Conservation (phyloP, 2,797 vertebrate genomes). For the Chiloscyllium punctatum region DNA sequence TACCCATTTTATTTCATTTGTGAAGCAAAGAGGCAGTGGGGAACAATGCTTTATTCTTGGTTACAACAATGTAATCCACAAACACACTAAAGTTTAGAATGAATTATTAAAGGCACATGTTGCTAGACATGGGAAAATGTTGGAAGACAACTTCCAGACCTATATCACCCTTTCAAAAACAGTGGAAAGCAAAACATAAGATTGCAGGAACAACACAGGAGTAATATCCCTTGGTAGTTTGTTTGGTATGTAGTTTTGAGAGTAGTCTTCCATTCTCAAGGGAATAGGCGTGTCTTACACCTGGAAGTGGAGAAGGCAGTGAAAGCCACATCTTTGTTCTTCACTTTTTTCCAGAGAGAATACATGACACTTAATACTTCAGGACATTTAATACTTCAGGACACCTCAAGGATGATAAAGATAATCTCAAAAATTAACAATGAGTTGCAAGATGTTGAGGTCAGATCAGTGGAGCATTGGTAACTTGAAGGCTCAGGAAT, state of each 20-base stretch:
- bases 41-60: neutral
- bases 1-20: neutral
- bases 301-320: neutral
- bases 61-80: neutral
- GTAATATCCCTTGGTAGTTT: neutral
- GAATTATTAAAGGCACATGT: neutral
- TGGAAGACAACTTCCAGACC: neutral
- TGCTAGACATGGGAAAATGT: neutral
- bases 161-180: neutral
- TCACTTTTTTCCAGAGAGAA: constrained; percentile 16
- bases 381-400: neutral
- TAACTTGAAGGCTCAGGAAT: neutral
- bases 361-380: neutral
- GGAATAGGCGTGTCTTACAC: neutral
- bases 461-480: neutral
- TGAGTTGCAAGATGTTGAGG: neutral
- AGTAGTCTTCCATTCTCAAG: neutral
- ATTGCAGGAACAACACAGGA: neutral
- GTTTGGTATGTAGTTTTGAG: neutral
- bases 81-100: neutral
- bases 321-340: neutral
- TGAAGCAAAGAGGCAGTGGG: neutral
- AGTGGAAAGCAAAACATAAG: neutral
- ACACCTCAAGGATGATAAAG: constrained; percentile 1
- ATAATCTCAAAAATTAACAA: neutral